These are phyloP conservation scores for Eira barbara DNA, from an alignment of 2,113 vertebrate species.

Conservation along the genomic window DNA sequence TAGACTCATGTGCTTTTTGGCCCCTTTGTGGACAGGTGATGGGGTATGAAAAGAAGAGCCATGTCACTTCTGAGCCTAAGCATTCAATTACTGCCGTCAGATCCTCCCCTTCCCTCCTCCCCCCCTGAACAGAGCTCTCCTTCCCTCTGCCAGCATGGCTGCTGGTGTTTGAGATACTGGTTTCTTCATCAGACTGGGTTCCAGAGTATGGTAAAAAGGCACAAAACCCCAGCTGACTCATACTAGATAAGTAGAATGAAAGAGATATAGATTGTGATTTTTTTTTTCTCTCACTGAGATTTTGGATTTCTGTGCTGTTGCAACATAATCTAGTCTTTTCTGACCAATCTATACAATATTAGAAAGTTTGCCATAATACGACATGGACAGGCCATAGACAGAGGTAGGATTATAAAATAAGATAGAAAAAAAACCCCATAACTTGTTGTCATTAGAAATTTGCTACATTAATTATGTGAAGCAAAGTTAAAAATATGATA, in stretches of 20 bases:
- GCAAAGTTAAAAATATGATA: background rate
- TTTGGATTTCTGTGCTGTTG: background rate
- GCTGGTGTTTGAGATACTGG: background rate
- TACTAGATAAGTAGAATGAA: background rate
- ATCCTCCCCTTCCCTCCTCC: background rate
- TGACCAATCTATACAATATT: background rate
- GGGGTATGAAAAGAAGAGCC: background rate
- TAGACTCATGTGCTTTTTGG: background rate
- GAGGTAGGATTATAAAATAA: background rate
- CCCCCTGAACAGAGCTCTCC: background rate
- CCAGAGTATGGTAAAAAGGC: background rate
- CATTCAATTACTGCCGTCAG: background rate
- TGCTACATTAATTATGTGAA: background rate
- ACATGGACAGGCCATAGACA: background rate
- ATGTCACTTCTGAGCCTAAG: background rate
- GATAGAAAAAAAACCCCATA: background rate
- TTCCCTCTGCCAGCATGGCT: background rate
- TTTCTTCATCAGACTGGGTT: background rate
- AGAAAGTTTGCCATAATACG: background rate
- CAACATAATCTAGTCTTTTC: background rate
- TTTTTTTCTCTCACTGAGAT: background rate
- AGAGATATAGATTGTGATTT: background rate
- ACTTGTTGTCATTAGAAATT: background rate
- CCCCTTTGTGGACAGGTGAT: background rate
- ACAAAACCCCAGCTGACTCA: background rate